phyloP scores from a whole-genome alignment of 2,797 vertebrate species.

The Sebastes cheni region DNA sequence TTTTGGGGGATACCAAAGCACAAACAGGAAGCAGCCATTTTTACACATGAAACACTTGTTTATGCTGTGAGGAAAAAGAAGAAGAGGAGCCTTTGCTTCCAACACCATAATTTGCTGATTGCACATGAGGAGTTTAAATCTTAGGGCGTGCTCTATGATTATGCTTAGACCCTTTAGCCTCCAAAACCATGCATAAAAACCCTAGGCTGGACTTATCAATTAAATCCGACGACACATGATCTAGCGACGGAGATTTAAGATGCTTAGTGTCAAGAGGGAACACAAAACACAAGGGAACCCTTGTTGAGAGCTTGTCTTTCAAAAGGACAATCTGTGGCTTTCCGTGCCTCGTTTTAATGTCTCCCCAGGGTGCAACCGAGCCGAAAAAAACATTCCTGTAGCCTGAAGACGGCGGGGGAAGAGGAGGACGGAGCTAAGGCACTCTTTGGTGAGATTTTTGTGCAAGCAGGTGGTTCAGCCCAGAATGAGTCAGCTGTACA shows the following conservation, averaged over 20 bases:
- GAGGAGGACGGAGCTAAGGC: not conserved
- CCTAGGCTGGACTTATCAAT: conserved; percentile 4
- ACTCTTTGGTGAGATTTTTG: not conserved
- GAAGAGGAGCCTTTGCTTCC: conserved; percentile 3
- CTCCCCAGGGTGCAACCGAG: conserved; percentile 54
- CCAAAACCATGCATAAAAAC: conserved; percentile 18
- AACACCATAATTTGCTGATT: conserved; percentile 17
- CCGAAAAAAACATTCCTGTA: conserved; percentile 67
- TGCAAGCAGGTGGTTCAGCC: conserved; percentile 22
- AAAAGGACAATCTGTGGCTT: conserved; percentile 32
- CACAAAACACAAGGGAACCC: conserved; percentile 50
- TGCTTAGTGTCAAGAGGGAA: not conserved
- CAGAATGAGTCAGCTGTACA: conserved; percentile 10
- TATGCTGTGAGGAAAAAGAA: not conserved
- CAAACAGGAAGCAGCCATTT: conserved; percentile 59
- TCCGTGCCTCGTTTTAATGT: conserved; percentile 44
- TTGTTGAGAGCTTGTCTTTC: conserved; percentile 38
- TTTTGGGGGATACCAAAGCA: not conserved
- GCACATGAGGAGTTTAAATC: conserved; percentile 17
- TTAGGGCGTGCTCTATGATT: conserved; percentile 21
- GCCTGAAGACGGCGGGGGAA: conserved; percentile 26
- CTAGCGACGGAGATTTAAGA: conserved; percentile 21
- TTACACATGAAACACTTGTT: conserved; percentile 44
- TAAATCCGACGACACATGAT: conserved; percentile 16
- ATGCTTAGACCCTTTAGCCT: not conserved